Evolutionary conservation across 2,113 vertebrate genomes (phyloP).

Genomic region (Cynoglossus semilaevis): DNA sequence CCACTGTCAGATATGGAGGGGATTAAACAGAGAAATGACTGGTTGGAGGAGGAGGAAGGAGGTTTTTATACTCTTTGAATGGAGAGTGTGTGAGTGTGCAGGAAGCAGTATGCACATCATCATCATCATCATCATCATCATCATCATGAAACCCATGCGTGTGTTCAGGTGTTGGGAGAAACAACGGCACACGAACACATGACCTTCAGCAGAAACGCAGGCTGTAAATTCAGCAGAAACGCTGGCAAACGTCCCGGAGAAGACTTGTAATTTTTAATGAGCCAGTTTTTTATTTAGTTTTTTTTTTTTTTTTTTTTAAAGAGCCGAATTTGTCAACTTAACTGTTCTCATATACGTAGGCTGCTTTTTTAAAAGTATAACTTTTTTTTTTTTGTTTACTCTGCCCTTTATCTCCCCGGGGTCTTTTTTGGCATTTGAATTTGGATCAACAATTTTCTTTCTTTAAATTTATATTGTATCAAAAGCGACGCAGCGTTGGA

Average conservation of each 20-base stretch:
- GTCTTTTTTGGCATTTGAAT: too few species aligned
- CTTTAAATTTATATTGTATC: too few species aligned
- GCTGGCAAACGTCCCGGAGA: constrained; percentile 18
- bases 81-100: constrained; percentile 9
- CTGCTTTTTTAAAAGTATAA: too few species aligned
- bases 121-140: too few species aligned
- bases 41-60: constrained; percentile 25
- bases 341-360: too few species aligned
- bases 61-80: constrained; percentile 7
- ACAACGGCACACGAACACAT: constrained; percentile 22
- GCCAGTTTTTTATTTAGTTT: background rate
- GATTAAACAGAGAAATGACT: constrained; percentile 52
- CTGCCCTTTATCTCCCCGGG: too few species aligned
- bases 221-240: constrained; percentile 26
- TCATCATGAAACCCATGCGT: constrained; percentile 2
- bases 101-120: too few species aligned
- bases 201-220: constrained; percentile 10
- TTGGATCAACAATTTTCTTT: too few species aligned
- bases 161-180: constrained; percentile 25
- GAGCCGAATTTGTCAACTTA: too few species aligned
- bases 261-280: constrained; percentile 23
- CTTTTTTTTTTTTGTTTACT: too few species aligned
- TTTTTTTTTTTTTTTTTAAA: too few species aligned
- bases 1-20: constrained; percentile 52
- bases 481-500: too few species aligned